These are phyloP conservation scores for Lepidocyrtinus sp. DNA, from an alignment of 2,888 invertebrate genomes.

Conservation along the genomic window DNA sequence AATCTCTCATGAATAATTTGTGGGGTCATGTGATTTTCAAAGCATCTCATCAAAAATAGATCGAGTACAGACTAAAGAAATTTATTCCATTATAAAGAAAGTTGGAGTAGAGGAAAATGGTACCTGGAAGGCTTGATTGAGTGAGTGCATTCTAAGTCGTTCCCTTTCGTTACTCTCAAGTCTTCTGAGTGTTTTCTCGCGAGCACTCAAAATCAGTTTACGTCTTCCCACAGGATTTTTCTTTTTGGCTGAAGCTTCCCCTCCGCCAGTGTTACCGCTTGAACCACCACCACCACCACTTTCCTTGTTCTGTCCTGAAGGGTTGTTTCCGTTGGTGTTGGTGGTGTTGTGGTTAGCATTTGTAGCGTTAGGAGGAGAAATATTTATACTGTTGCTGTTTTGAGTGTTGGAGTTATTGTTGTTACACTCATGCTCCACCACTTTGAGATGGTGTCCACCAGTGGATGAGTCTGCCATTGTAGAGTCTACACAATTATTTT, in stretches of 20 bases:
- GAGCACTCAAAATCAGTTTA: conserved; percentile 69
- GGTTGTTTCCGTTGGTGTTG: conserved; percentile 26
- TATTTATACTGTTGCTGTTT: conserved; percentile 24
- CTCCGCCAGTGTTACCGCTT: conserved; percentile 25
- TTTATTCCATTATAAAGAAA: no score
- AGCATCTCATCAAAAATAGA: no score
- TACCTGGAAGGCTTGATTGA: conserved; percentile 70
- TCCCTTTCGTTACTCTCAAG: conserved; percentile 70
- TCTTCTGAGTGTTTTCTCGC: conserved; percentile 69
- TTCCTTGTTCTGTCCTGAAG: conserved; percentile 32
- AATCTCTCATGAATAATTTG: no score
- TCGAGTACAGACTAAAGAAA: no score
- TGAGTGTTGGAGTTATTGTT: conserved; percentile 41
- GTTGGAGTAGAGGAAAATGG: no score
- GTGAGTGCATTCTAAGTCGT: conserved; percentile 70
- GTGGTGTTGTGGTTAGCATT: conserved; percentile 27
- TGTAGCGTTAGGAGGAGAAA: conserved; percentile 15
- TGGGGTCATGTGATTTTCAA: no score
- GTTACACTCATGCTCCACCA: conserved; percentile 44
- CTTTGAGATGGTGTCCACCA: conserved; percentile 33
- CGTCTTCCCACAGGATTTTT: conserved; percentile 70
- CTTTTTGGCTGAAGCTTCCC: conserved; percentile 61
- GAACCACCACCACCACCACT: background rate
- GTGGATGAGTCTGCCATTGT: conserved; percentile 53
- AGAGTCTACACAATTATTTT: conserved; percentile 47